Percentiles rank a stretch among this genome's conserved stretches.
Conservation (phyloP, 2,797 vertebrate genomes). For the Poecilia picta region DNA sequence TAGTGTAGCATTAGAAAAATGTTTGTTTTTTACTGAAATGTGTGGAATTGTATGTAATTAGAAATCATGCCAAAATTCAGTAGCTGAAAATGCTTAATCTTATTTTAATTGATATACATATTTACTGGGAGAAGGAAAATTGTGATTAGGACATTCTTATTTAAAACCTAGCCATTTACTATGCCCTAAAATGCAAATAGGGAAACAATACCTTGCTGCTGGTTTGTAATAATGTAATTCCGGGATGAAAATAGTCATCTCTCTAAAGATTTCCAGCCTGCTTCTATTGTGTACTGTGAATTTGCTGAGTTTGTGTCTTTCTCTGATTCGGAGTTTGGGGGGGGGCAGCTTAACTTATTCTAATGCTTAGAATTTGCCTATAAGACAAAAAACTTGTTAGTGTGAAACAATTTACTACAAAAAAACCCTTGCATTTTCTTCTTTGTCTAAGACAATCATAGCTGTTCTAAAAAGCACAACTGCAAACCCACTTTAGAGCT, state of each 20-base stretch:
- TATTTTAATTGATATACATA: not conserved
- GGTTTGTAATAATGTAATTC: not conserved
- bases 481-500: not conserved
- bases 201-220: not conserved
- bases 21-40: not conserved
- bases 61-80: not conserved
- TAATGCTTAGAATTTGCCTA: not conserved
- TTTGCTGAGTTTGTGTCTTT: not conserved
- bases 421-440: not conserved
- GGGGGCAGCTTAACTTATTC: not conserved
- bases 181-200: not conserved
- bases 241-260: not conserved
- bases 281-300: not conserved
- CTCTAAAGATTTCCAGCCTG: not conserved
- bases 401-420: constrained; percentile 3
- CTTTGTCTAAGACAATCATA: not conserved
- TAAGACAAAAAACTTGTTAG: not conserved
- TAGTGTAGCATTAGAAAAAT: not conserved
- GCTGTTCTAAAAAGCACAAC: constrained; percentile 3
- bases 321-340: not conserved
- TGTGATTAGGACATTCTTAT: not conserved
- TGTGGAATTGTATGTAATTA: not conserved
- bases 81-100: not conserved
- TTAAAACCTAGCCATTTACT: not conserved
- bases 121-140: not conserved